phyloP scores from a whole-genome alignment of 2,888 invertebrate genomes.

The Adela reaumurella region DNA sequence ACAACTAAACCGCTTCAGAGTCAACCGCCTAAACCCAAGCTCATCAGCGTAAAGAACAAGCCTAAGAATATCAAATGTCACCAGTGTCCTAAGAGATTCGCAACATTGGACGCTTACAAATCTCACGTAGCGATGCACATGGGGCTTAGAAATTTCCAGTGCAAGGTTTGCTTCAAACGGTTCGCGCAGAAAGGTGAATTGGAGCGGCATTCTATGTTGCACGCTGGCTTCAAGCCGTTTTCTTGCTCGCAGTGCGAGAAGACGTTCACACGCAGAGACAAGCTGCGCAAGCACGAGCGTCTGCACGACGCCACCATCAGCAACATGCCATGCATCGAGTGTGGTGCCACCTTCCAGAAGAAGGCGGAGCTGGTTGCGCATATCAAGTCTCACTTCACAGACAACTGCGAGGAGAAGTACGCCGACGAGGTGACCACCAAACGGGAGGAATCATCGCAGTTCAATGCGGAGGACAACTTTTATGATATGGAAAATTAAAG shows the following conservation, averaged over 20 bases:
- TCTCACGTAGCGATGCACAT: conserved; percentile 53
- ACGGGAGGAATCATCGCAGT: conserved; percentile 33
- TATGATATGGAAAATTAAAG: conserved; percentile 42
- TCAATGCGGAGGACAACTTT: conserved; percentile 33
- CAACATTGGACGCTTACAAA: conserved; percentile 48
- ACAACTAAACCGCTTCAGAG: conserved; percentile 26
- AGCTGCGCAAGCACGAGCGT: conserved; percentile 63
- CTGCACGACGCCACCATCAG: conserved; percentile 61
- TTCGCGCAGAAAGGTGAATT: conserved; percentile 68
- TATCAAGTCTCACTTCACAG: conserved; percentile 55
- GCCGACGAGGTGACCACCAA: conserved; percentile 34
- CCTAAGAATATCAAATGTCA: conserved; percentile 52
- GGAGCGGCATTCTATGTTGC: conserved; percentile 64
- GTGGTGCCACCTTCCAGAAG: conserved; percentile 57
- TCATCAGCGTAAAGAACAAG: conserved; percentile 30
- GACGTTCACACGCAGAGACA: conserved; percentile 66
- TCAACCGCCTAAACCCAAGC: conserved; percentile 30
- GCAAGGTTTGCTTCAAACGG: conserved; percentile 63
- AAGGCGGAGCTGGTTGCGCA: conserved; percentile 58
- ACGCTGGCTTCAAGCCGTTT: conserved; percentile 65
- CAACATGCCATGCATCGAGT: conserved; percentile 60
- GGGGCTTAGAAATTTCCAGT: conserved; percentile 57
- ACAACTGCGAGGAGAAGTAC: conserved; percentile 41
- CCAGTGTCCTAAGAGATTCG: conserved; percentile 48
- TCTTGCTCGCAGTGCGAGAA: conserved; percentile 66